Evolutionary conservation across 1,140 invertebrate species (phyloP).

Genomic region (Leguminivora glycinivorella): DNA sequence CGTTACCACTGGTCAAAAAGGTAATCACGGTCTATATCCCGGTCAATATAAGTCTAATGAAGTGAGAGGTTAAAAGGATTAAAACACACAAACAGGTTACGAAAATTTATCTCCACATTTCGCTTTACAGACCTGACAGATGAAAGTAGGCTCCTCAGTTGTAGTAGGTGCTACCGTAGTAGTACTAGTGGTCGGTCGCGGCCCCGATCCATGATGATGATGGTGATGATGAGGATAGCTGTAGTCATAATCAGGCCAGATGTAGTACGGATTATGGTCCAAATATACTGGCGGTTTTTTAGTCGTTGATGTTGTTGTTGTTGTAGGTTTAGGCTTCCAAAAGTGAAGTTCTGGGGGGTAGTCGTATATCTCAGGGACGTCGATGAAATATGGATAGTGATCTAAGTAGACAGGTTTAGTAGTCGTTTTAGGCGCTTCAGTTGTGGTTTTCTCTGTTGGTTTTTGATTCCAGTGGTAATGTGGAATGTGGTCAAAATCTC

Average conservation of each 20-base stretch:
- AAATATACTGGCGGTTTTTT: background rate
- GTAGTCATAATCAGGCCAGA: background rate
- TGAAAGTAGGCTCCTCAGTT: background rate
- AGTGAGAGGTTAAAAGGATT: no score
- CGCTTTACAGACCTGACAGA: background rate
- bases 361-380: background rate
- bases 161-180: background rate
- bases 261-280: background rate
- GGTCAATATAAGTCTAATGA: no score
- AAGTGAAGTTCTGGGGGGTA: background rate
- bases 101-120: conserved; percentile 4
- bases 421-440: background rate
- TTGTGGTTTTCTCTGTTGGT: background rate
- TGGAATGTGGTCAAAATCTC: background rate
- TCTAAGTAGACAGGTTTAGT: background rate
- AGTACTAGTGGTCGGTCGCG: background rate
- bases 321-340: background rate
- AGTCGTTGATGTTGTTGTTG: background rate
- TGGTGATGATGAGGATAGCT: no score
- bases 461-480: background rate
- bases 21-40: no score
- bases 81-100: background rate
- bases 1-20: no score
- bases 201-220: background rate
- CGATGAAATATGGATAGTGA: background rate